Evolutionary conservation across 2,888 invertebrate genomes (phyloP).

Genomic region (Melanostoma scalare): DNA sequence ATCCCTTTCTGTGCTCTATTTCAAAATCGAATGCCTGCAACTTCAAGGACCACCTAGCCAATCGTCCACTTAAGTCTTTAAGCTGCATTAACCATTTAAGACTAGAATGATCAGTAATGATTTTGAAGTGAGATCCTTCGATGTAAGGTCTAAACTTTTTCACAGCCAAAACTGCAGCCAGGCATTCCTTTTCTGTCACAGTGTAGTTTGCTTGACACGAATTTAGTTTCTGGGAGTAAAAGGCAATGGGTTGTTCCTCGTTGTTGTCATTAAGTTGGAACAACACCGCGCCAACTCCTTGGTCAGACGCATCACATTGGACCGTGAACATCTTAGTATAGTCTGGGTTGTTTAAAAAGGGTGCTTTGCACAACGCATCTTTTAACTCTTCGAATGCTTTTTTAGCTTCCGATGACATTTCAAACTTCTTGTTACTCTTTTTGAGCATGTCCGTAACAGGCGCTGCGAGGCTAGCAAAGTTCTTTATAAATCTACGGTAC

Average conservation of each 20-base stretch:
- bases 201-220: conserved; percentile 47
- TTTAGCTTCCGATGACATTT: conserved; percentile 6
- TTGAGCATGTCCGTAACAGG: conserved; percentile 44
- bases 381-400: conserved; percentile 38
- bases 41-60: conserved; percentile 73
- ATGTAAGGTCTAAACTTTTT: conserved; percentile 54
- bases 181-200: conserved; percentile 51
- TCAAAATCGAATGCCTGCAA: conserved; percentile 68
- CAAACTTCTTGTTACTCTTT: conserved; percentile 16
- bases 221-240: conserved; percentile 50
- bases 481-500: conserved; percentile 32
- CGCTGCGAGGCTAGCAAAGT: conserved; percentile 46
- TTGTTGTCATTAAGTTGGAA: conserved; percentile 34
- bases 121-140: conserved; percentile 44
- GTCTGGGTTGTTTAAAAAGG: conserved; percentile 41
- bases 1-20: conserved; percentile 74
- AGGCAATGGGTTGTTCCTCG: conserved; percentile 49
- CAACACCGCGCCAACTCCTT: conserved; percentile 46
- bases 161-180: conserved; percentile 30
- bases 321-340: conserved; percentile 41
- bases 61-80: conserved; percentile 74
- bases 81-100: conserved; percentile 74
- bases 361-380: conserved; percentile 26
- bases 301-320: conserved; percentile 58
- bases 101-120: conserved; percentile 74